Evolutionary conservation across 2,888 invertebrate species (phyloP).

Genomic region (Metopia argyrocephala): DNA sequence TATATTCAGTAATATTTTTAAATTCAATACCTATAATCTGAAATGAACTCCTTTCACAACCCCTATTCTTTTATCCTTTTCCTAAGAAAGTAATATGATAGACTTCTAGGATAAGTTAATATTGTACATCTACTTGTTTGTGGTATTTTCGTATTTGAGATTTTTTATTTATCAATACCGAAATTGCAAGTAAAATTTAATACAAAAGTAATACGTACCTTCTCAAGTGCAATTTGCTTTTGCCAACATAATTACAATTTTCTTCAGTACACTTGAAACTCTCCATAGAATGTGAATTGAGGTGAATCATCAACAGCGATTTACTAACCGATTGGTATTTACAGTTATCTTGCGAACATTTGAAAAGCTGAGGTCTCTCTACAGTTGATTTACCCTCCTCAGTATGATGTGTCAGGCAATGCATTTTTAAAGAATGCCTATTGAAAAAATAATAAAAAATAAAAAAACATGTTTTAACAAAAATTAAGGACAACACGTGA

Average conservation of each 20-base stretch:
- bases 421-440: conserved; percentile 70
- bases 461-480: background rate
- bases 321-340: conserved; percentile 81
- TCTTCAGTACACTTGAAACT: conserved; percentile 77
- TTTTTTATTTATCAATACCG: too few species aligned
- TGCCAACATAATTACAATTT: conserved; percentile 80
- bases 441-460: conserved; percentile 47
- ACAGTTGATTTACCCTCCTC: conserved; percentile 49
- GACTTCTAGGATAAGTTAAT: too few species aligned
- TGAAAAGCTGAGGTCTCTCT: conserved; percentile 73
- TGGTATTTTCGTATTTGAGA: too few species aligned
- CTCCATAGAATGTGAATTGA: conserved; percentile 80
- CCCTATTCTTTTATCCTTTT: too few species aligned
- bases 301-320: conserved; percentile 81
- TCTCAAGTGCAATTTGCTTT: conserved; percentile 76
- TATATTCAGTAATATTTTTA: too few species aligned
- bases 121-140: too few species aligned
- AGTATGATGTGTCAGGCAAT: conserved; percentile 80
- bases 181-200: too few species aligned
- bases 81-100: too few species aligned
- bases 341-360: conserved; percentile 81
- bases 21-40: too few species aligned
- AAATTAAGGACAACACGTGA: conserved; percentile 48
- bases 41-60: too few species aligned
- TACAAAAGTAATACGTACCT: conserved; percentile 69